Conservation (phyloP, 2,113 vertebrate species). For the Pseudorectes ferrugineus region DNA sequence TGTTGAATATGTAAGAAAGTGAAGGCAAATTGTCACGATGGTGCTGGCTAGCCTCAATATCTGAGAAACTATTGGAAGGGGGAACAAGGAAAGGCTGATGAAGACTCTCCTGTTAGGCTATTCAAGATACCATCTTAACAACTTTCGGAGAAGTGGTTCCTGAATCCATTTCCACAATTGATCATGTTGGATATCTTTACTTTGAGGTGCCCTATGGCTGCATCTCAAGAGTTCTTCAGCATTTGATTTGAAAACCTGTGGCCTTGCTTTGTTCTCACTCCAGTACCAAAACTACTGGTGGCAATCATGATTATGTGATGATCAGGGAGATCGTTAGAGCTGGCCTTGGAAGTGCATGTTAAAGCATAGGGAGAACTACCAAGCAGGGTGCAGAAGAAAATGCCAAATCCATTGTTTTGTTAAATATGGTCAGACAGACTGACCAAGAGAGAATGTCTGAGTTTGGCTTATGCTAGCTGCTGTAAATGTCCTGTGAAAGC, state of each 20-base stretch:
- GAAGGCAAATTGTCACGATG: not conserved
- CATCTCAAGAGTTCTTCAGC: not conserved
- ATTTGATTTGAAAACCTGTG: not conserved
- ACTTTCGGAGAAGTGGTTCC: not conserved
- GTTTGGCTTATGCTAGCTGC: not conserved
- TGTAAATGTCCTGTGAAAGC: not conserved
- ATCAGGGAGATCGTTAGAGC: not conserved
- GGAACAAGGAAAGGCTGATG: not conserved
- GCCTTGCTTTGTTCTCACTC: not conserved
- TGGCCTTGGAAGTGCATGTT: not conserved
- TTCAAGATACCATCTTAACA: not conserved
- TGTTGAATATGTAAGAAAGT: not conserved
- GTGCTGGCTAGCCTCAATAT: not conserved
- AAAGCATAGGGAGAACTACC: not conserved
- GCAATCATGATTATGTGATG: accelerated
- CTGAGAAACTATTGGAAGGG: not conserved
- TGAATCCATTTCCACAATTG: not conserved
- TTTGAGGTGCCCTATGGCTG: not conserved
- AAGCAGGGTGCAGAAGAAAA: not conserved
- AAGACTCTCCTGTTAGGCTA: not conserved
- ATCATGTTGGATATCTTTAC: accelerated
- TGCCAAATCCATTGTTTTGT: not conserved
- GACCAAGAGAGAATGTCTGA: not conserved
- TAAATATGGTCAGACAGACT: not conserved
- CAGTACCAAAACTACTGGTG: not conserved